Conservation (phyloP, 2,888 invertebrate species). For the Volucella inflata region DNA sequence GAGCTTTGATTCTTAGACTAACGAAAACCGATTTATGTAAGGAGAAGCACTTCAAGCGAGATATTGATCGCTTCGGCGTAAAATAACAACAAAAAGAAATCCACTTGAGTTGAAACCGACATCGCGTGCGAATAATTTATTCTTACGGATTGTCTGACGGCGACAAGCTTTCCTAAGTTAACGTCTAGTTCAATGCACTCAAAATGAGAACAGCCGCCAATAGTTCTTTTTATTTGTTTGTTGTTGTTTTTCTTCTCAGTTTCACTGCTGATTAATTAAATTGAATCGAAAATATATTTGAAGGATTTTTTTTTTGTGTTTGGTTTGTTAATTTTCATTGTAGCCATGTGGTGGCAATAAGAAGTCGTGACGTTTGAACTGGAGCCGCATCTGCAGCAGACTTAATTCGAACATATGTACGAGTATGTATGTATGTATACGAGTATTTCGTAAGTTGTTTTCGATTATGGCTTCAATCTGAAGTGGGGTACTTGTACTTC, state of each 20-base stretch:
- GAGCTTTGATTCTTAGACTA: slow-evolving; percentile 58
- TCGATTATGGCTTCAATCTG: slow-evolving; percentile 36
- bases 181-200: slow-evolving; percentile 59
- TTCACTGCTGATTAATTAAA: slow-evolving; percentile 64
- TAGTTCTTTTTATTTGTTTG: slow-evolving; percentile 17
- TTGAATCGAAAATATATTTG: slow-evolving; percentile 46
- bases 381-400: neutral
- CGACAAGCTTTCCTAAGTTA: slow-evolving; percentile 25
- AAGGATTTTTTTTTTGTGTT: slow-evolving; percentile 5
- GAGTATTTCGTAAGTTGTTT: slow-evolving; percentile 54
- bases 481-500: slow-evolving; percentile 41
- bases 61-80: slow-evolving; percentile 63
- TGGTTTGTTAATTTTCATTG: slow-evolving; percentile 14
- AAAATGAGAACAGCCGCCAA: slow-evolving; percentile 42
- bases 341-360: slow-evolving; percentile 40
- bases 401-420: no score
- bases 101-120: slow-evolving; percentile 47
- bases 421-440: no score
- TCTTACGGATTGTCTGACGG: slow-evolving; percentile 58
- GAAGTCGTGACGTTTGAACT: slow-evolving; percentile 48
- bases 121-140: slow-evolving; percentile 72
- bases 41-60: slow-evolving; percentile 68
- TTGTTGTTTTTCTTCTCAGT: slow-evolving; percentile 35
- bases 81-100: slow-evolving; percentile 21
- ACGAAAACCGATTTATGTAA: slow-evolving; percentile 35